phyloP scores from a whole-genome alignment of 2,797 vertebrate genomes.

The Salmo trutta region DNA sequence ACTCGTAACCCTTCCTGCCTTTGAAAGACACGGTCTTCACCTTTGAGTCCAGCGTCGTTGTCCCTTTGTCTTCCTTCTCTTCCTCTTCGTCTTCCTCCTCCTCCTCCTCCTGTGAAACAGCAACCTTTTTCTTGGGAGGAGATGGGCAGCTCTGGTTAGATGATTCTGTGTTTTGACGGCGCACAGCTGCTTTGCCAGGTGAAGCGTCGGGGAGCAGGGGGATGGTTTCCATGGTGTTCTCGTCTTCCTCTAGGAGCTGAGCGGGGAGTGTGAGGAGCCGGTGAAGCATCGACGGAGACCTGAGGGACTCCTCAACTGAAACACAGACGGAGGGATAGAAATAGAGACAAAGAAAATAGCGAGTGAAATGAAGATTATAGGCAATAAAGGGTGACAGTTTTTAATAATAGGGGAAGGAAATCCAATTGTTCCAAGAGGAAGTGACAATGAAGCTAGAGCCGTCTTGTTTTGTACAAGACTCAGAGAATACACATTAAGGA shows the following conservation, averaged over 20 bases:
- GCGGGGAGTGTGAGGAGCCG: conserved; percentile 77
- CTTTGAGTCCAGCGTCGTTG: conserved; percentile 59
- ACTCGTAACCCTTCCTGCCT: conserved; percentile 68
- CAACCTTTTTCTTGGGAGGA: conserved; percentile 31
- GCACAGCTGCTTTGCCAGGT: conserved; percentile 28
- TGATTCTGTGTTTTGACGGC: neutral
- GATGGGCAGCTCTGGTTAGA: neutral
- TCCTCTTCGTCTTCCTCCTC: conserved; percentile 54
- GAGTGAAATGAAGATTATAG: conserved; percentile 9
- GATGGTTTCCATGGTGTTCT: conserved; percentile 48
- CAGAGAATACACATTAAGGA: too few relatives aligned
- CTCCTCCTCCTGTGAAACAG: conserved; percentile 32
- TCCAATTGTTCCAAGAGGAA: neutral
- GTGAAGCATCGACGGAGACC: conserved; percentile 78
- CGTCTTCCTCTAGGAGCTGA: conserved; percentile 70
- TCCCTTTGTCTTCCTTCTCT: conserved; percentile 52
- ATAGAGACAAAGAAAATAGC: too few relatives aligned
- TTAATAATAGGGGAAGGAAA: neutral
- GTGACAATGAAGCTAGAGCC: neutral
- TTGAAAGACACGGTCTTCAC: conserved; percentile 52
- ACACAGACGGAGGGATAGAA: neutral
- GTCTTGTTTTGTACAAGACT: neutral
- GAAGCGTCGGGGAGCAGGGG: conserved; percentile 24
- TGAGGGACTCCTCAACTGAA: conserved; percentile 54
- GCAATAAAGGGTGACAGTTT: too few relatives aligned